Base-by-base conservation (phyloP, 92 coral and sea anemone species). In the Palythoa grandis region DNA sequence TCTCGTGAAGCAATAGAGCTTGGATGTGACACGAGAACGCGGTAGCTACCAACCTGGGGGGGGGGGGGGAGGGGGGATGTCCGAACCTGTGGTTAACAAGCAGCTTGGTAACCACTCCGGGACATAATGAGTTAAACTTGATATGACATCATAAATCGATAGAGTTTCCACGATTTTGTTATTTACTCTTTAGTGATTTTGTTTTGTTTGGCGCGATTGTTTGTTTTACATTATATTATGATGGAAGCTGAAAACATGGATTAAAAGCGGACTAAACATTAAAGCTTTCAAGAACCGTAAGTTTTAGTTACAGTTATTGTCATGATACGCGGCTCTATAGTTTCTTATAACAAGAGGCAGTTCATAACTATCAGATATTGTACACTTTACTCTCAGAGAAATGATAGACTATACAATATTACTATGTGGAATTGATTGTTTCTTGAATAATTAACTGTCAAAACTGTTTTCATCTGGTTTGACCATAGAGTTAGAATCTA, bases 141-240 rank as follows among this genome's bases (percentile, higher is more conserved):
- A 24, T 54, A 77, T 77, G 82, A 77, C 82, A 77, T 77, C 82
- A 77, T 77, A 77, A 77, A 60, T 77, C 7, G 82, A 24, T 8
- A 60, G 82, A 57, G 54, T 77, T 54, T 60, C 50, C 38, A 6
- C 23, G 65, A 14, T 58, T 58, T 60, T 57, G 70, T 57, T 77
- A 63, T 76, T 52, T 76, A 10, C 82, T 23, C 43, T 63, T 23
- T 52, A 76, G 52, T 39, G 67, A 37, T 50, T 54, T 54, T 77
- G 50, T 77, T 77, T 16, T 77, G 82, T 77, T 67, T 77, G 19
- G 52, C 24, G 15, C 43, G 8, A 7, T 56, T 5, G 7, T 13
- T 24, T 19, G 70, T n/a, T 57, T 57, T 22, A 23, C 68, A 58
- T 58, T 19, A 77, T 22, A 77, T 53, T 23, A 54, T 16, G 50